A percentile compares a stretch with the other conserved stretches of the same genome.
These are phyloP conservation scores for Cettia cetti DNA, from an alignment of 2,113 vertebrate species.

Conservation along the genomic window DNA sequence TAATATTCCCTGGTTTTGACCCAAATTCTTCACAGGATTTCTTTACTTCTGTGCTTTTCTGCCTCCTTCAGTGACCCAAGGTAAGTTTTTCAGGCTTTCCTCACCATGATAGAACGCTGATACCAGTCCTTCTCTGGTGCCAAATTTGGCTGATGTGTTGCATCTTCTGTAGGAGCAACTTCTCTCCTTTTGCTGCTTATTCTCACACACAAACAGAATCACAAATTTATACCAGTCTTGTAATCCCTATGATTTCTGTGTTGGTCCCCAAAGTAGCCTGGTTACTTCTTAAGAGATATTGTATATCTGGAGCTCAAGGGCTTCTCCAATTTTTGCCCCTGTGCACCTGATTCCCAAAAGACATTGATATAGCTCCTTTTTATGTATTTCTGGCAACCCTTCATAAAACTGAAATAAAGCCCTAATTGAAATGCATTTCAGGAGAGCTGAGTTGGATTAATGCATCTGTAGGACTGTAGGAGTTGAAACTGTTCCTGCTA, in stretches of 20 bases:
- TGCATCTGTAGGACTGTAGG: neutral
- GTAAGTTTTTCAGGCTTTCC: neutral
- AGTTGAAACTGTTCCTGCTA: neutral
- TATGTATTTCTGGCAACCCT: neutral
- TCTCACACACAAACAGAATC: neutral
- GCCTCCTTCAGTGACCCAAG: neutral
- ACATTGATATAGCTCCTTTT: neutral
- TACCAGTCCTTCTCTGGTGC: neutral
- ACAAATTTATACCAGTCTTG: neutral
- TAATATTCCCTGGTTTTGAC: neutral
- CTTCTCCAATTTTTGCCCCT: neutral
- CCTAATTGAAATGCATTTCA: neutral
- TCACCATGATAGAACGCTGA: neutral
- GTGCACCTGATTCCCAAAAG: neutral
- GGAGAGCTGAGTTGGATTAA: neutral
- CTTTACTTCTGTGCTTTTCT: neutral
- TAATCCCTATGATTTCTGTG: neutral
- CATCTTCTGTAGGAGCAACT: neutral
- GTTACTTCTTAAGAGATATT: neutral
- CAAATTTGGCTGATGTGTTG: neutral
- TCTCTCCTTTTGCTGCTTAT: neutral
- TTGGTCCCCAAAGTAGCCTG: neutral
- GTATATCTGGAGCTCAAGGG: neutral
- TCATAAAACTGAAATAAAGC: neutral
- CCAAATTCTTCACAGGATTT: neutral